Evolutionary conservation across 2,113 vertebrate species (phyloP).

Genomic region (Scolopax mira): DNA sequence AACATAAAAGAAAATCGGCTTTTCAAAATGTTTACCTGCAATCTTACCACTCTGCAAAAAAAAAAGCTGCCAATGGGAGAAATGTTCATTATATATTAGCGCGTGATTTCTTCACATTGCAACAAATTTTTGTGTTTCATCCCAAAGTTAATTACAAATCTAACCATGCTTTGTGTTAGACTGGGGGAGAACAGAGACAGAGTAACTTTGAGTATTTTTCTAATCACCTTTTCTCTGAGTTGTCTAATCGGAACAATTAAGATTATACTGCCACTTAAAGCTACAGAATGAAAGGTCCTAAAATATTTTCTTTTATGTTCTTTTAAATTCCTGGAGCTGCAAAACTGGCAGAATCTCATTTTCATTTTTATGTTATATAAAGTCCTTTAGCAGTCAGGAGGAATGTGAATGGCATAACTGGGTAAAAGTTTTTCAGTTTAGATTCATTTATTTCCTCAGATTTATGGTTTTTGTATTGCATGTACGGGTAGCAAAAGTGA

Average conservation of each 20-base stretch:
- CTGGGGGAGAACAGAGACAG: neutral
- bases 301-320: constrained; percentile 84
- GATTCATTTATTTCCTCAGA: constrained; percentile 66
- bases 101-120: neutral
- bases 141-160: constrained; percentile 24
- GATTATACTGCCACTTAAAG: constrained; percentile 30
- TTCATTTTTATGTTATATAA: constrained; percentile 72
- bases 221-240: constrained; percentile 42
- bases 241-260: constrained; percentile 50
- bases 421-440: constrained; percentile 63
- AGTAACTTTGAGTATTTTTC: neutral
- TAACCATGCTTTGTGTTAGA: neutral
- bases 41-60: neutral
- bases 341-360: constrained; percentile 75
- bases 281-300: constrained; percentile 50
- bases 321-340: constrained; percentile 74
- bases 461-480: constrained; percentile 72
- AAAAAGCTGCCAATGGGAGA: neutral
- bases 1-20: constrained; percentile 82
- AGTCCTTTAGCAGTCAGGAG: constrained; percentile 73
- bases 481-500: constrained; percentile 67
- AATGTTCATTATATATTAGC: neutral
- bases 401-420: constrained; percentile 76
- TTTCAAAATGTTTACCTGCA: neutral
- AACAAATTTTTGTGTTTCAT: neutral